phyloP scores from a whole-genome alignment of 1,140 invertebrate genomes.

The Solenopsis fugax region DNA sequence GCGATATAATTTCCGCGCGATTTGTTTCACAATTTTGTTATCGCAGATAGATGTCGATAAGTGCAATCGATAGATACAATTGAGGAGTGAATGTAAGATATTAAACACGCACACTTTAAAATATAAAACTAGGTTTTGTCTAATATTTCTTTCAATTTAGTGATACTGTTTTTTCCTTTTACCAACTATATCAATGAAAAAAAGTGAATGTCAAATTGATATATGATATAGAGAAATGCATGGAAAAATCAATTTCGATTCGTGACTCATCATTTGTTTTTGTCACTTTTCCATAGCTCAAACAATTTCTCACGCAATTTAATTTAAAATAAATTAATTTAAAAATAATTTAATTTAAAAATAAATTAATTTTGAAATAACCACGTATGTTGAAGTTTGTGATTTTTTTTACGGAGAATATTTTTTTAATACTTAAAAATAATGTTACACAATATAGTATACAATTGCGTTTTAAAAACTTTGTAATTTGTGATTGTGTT shows the following conservation, averaged over 20 bases:
- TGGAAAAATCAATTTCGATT: neutral
- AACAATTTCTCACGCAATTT: neutral
- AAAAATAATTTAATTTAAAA: neutral
- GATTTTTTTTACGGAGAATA: neutral
- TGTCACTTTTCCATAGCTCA: neutral
- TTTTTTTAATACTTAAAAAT: slow-evolving; percentile 13
- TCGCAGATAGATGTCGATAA: neutral
- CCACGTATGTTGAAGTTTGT: neutral
- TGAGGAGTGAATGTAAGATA: neutral
- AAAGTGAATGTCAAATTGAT: slow-evolving; percentile 20
- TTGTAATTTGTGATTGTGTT: neutral
- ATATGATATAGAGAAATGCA: neutral
- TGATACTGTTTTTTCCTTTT: neutral
- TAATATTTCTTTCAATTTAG: neutral
- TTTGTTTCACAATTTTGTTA: slow-evolving; percentile 21
- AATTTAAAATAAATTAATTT: neutral
- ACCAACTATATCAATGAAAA: neutral
- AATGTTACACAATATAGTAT: neutral
- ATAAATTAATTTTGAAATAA: neutral
- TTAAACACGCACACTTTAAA: slow-evolving; percentile 54
- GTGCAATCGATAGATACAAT: neutral
- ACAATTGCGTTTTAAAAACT: neutral
- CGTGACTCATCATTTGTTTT: neutral
- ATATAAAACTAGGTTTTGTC: slow-evolving; percentile 6
- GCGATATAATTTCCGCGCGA: slow-evolving; percentile 34